phyloP scores from a whole-genome alignment of 2,888 invertebrate species.

The Entomobrya multifasciata region DNA sequence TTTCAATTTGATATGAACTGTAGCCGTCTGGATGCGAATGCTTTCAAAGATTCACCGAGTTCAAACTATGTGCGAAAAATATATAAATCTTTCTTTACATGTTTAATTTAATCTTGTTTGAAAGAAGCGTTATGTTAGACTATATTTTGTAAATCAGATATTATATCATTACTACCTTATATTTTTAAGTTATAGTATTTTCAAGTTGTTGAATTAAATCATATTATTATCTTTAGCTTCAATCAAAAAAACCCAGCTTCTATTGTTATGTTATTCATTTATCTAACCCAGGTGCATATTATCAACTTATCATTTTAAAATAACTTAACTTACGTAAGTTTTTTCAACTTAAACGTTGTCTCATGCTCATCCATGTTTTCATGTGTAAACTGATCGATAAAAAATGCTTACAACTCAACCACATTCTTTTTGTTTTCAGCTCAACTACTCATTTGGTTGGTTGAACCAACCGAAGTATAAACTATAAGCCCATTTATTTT shows the following conservation, averaged over 20 bases:
- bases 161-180: slow-evolving; percentile 1
- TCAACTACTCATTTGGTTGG: too few species aligned
- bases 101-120: slow-evolving; percentile 34
- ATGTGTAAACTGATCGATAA: too few species aligned
- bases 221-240: slow-evolving; percentile 1
- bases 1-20: slow-evolving; percentile 6
- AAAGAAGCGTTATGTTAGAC: not conserved
- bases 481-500: not conserved
- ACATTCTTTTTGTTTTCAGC: too few species aligned
- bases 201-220: slow-evolving; percentile 30
- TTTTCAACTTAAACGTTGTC: too few species aligned
- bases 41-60: slow-evolving; percentile 41
- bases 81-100: not conserved
- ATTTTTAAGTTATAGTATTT: slow-evolving; percentile 33
- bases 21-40: slow-evolving; percentile 16
- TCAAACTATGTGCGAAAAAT: slow-evolving; percentile 48
- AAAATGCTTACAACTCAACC: too few species aligned
- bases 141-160: slow-evolving; percentile 57
- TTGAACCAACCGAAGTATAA: not conserved
- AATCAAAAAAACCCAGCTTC: too few species aligned
- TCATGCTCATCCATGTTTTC: too few species aligned
- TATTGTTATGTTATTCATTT: too few species aligned
- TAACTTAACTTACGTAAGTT: too few species aligned
- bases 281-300: too few species aligned
- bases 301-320: too few species aligned